Evolutionary conservation across 2,797 vertebrate genomes (phyloP).

Genomic region (Manis crassicaudata): DNA sequence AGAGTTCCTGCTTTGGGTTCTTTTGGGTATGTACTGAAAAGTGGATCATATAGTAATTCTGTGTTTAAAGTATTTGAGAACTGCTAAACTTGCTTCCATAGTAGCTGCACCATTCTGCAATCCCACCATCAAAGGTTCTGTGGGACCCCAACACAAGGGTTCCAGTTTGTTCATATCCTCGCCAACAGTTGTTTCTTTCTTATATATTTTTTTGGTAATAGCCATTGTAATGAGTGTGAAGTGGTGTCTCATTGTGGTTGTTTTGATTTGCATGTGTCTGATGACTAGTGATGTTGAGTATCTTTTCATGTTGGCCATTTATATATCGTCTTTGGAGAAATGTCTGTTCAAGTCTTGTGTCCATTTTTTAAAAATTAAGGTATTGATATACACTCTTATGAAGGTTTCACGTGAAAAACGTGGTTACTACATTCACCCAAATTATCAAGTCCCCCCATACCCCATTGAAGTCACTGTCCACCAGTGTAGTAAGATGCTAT

Average conservation of each 20-base stretch:
- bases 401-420: too few relatives aligned
- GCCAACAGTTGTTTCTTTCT: background rate
- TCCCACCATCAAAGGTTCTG: background rate
- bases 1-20: background rate
- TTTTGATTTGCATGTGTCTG: background rate
- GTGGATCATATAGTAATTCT: background rate
- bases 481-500: too few relatives aligned
- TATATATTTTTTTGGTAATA: background rate
- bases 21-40: background rate
- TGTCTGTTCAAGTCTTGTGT: background rate
- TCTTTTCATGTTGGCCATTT: background rate
- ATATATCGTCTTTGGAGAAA: background rate
- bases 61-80: background rate
- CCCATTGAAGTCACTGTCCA: too few relatives aligned
- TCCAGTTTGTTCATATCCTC: background rate
- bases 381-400: too few relatives aligned
- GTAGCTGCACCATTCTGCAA: background rate
- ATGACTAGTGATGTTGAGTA: background rate
- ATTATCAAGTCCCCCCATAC: too few relatives aligned
- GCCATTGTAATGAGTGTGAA: background rate
- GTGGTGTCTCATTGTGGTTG: background rate
- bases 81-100: background rate
- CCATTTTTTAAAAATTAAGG: too few relatives aligned
- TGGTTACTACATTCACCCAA: too few relatives aligned
- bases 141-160: background rate